These are phyloP conservation scores for Mastomys coucha DNA, from an alignment of 2,113 vertebrate genomes.

Conservation along the genomic window DNA sequence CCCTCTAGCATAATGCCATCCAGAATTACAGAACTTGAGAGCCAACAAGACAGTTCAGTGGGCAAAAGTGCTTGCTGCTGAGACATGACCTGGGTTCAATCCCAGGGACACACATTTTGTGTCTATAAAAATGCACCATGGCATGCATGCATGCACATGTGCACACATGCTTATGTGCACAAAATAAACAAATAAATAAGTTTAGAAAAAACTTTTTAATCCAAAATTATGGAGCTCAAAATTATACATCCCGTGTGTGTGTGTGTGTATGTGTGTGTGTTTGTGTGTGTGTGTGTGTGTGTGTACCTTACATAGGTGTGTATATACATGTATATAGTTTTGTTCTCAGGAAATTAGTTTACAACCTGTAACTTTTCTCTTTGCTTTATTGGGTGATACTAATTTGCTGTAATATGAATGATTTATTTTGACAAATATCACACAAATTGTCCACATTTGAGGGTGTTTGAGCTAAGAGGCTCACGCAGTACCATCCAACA, in stretches of 20 bases:
- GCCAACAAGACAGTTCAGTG: not conserved
- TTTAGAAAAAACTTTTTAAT: not conserved
- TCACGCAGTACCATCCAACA: not conserved
- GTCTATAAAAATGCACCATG: not conserved
- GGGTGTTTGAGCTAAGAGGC: not conserved
- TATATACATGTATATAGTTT: not conserved
- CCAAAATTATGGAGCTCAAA: not conserved
- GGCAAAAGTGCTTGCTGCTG: not conserved
- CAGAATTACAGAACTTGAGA: not conserved
- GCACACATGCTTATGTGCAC: not conserved
- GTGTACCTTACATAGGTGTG: not conserved
- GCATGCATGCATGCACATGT: not conserved
- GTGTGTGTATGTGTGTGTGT: no score
- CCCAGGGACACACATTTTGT: not conserved
- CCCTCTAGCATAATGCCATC: not conserved
- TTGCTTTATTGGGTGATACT: not conserved
- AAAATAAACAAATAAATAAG: not conserved
- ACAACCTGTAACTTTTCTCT: not conserved
- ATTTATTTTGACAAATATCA: not conserved
- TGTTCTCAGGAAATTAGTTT: not conserved
- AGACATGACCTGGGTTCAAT: not conserved
- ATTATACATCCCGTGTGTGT: not conserved
- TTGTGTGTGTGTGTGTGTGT: no score
- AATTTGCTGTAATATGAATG: not conserved
- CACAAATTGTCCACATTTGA: not conserved